Evolutionary conservation across 2,888 invertebrate genomes (phyloP).

Genomic region (Pharmacophagus antenor): DNA sequence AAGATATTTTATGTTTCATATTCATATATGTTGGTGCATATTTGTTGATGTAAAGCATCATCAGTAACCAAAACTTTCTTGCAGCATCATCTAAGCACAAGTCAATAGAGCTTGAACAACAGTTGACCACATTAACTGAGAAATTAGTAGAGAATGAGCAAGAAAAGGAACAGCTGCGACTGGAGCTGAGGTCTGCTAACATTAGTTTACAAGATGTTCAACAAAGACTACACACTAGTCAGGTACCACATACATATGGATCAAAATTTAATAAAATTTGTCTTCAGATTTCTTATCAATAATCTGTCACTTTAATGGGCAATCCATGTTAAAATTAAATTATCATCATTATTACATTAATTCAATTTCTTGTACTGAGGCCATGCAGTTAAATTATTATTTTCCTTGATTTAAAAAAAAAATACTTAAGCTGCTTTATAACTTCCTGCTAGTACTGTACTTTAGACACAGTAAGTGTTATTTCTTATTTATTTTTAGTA

Average conservation of each 20-base stretch:
- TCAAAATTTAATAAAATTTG: too few relatives aligned
- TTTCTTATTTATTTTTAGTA: too few relatives aligned
- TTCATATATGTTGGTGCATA: not conserved
- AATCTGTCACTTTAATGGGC: too few relatives aligned
- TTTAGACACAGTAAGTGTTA: too few relatives aligned
- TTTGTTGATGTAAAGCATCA: not conserved
- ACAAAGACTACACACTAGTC: constrained; percentile 66
- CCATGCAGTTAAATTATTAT: too few relatives aligned
- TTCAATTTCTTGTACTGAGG: too few relatives aligned
- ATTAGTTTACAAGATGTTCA: constrained; percentile 69
- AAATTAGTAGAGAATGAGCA: constrained; percentile 57
- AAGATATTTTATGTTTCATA: not conserved
- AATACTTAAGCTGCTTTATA: too few relatives aligned
- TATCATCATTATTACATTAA: too few relatives aligned
- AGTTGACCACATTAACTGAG: constrained; percentile 53
- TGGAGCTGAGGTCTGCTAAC: constrained; percentile 65
- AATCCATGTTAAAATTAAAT: too few relatives aligned
- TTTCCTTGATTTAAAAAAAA: too few relatives aligned
- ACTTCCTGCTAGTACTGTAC: too few relatives aligned
- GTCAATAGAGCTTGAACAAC: constrained; percentile 65
- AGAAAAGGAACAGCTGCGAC: constrained; percentile 65
- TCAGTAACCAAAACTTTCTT: constrained; percentile 18
- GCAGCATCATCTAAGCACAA: constrained; percentile 71
- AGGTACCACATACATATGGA: constrained; percentile 44
- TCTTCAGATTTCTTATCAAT: too few relatives aligned